These are phyloP conservation scores for Ibycter americanus DNA, from an alignment of 2,797 vertebrate species.

Conservation along the genomic window DNA sequence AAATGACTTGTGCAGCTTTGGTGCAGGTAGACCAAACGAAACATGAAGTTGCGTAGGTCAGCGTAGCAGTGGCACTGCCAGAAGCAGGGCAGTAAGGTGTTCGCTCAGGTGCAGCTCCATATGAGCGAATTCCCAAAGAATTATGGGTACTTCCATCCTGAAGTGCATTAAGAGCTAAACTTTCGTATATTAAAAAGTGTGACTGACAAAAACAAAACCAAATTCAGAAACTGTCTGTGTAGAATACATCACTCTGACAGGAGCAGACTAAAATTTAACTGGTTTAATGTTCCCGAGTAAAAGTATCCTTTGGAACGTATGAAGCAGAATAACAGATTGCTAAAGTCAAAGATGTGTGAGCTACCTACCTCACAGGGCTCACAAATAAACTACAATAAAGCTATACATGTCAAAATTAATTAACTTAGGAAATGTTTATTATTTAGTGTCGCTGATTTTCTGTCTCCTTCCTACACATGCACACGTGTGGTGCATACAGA, in stretches of 20 bases:
- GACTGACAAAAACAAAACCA: not conserved
- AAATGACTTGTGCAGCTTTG: not conserved
- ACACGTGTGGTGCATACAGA: rapidly evolving
- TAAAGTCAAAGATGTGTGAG: slow-evolving; percentile 27
- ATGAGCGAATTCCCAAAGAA: not conserved
- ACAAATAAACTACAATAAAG: not conserved
- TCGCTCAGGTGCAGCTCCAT: not conserved
- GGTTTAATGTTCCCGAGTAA: not conserved
- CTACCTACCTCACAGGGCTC: not conserved
- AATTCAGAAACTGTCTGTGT: not conserved
- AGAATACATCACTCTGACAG: not conserved
- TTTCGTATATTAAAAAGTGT: not conserved
- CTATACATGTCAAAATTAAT: slow-evolving; percentile 28
- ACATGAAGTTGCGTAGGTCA: not conserved
- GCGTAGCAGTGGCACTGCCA: rapidly evolving
- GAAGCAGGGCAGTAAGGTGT: not conserved
- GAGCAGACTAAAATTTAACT: not conserved
- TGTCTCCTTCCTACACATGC: not conserved
- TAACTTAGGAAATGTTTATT: not conserved
- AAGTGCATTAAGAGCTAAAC: not conserved
- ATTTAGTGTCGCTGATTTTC: not conserved
- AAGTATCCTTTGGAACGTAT: slow-evolving; percentile 15
- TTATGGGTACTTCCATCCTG: not conserved
- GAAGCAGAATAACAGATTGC: not conserved
- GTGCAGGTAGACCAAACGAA: not conserved